Conservation (phyloP, 2,888 invertebrate species). For the Cantharis rufa region DNA sequence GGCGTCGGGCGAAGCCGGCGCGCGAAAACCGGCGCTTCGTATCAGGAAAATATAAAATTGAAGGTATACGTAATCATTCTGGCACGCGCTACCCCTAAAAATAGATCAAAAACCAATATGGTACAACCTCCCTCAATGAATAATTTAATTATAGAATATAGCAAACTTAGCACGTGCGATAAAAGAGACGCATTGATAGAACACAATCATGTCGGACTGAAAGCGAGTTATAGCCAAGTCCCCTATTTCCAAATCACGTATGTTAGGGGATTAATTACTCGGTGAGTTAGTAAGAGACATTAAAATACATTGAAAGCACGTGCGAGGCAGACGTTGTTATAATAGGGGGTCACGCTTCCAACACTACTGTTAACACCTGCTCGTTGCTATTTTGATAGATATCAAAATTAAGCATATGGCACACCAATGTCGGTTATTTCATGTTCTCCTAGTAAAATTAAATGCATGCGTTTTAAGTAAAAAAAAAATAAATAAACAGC, state of each 20-base stretch:
- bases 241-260: neutral
- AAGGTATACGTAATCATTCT: conserved; percentile 30
- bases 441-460: neutral
- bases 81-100: conserved; percentile 47
- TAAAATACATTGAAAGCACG: conserved; percentile 4
- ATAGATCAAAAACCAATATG: conserved; percentile 45
- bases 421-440: neutral
- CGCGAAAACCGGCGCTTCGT: conserved; percentile 48
- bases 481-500: neutral
- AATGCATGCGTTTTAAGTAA: neutral
- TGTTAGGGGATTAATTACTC: conserved; percentile 18
- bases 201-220: neutral
- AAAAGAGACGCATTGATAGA: neutral
- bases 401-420: conserved; percentile 1
- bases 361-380: conserved; percentile 10
- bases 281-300: conserved; percentile 11
- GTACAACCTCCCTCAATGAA: conserved; percentile 35
- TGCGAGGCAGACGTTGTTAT: conserved; percentile 17
- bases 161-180: conserved; percentile 28
- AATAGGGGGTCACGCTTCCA: conserved; percentile 2
- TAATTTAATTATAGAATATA: conserved; percentile 38
- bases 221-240: neutral
- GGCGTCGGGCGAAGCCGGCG: conserved; percentile 46
- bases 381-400: neutral
- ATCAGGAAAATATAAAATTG: conserved; percentile 44